Evolutionary conservation across 2,797 vertebrate species (phyloP), one percentile per base, ranked within the genome.

Genomic region (Hyperoplus immaculatus): DNA sequence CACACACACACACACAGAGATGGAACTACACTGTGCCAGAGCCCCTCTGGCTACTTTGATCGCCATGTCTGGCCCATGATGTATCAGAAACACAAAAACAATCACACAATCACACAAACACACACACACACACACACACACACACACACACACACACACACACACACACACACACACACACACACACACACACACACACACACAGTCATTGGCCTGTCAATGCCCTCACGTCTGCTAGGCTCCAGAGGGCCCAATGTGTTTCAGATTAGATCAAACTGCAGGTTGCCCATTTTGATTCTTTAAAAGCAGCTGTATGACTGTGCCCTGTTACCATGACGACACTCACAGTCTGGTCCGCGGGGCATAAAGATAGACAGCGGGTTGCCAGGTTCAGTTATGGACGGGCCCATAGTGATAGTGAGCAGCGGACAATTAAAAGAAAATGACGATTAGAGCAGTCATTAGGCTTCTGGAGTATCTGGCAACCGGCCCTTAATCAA

Each of bases 311-410:
- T 72, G 68, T 78, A 77, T 42, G 82, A 87, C 89, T 91, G 29
- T 29, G 29, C 29, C 29, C 88, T 72, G 92, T 95, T 94, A 89
- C 93, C 93, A 94, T 93, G 93, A 90, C 93, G 36, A 94, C 92
- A 29, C 76, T 54, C 21, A 1, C 77, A 54, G 80, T 78, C 88
- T 81, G 86, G 82, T 80, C 78, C 39, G 63, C 64, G 60, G 81
- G 85, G 81, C 73, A 71, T 83, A 88, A 85, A 91, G 92, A 91
- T 88, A 92, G 89, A 88, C 21, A 2, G 18, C 41, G 21, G n/a
- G 55, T 80, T 77, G 78, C 36, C 3, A 29, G 84, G 82, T 86
- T 88, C 69, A 82, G 65, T 62, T 87, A 81, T 83, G 85, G 85
- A 74, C 83, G 8, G 29, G 1, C 38, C 62, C 77, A 82, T 29